Base-by-base conservation (phyloP, 2,888 invertebrate species). In the Hydrotaea cyrtoneurina region DNA sequence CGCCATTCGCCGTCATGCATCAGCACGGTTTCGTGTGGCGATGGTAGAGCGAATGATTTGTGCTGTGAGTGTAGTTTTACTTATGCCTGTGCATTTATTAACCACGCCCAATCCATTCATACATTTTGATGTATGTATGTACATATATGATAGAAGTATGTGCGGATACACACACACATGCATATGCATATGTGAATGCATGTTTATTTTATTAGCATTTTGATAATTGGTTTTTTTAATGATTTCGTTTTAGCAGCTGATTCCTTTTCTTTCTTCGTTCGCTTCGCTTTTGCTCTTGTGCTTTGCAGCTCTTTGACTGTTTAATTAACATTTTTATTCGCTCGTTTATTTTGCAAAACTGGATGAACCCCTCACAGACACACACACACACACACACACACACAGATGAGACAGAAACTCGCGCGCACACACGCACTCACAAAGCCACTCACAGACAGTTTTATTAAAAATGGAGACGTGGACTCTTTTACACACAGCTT, bases 121-220 rank as follows among this genome's bases (percentile, higher is more conserved):
- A 19, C 53, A 75, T 64, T 75, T 31, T 55, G 55, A 10, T 39
- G 39, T 11, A 10, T 39, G 39, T 39, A 10, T 39, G 39, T 39
- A 10, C 10, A 10, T 39, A 10, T 39, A 17, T 43, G 31, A n/a
- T 43, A 43, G 17, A 53, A 17, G 13, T 15, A 53, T 43, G 36
- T 64, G 19, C 77, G 31, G 8, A 55, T 15, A 39, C 43, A 39
- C 11, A 53, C 55, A 50, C 10, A 21, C 43, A 15, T 75, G 39
- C 59, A 71, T 8, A 66, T 46, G 66, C n/a, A 59, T 66, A 21
- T 43, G 11, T 8, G 39, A 66, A 43, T 66, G 39, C 83, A 83
- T 83, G 83, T 83, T 80, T 83, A 78, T 83, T 83, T 83, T 80
- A 78, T 83, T 83, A 83, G 77, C 80, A 80, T 80, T 83, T 78